Base-by-base conservation (phyloP, 2,797 vertebrate genomes). In the Aselliscus stoliczkanus region DNA sequence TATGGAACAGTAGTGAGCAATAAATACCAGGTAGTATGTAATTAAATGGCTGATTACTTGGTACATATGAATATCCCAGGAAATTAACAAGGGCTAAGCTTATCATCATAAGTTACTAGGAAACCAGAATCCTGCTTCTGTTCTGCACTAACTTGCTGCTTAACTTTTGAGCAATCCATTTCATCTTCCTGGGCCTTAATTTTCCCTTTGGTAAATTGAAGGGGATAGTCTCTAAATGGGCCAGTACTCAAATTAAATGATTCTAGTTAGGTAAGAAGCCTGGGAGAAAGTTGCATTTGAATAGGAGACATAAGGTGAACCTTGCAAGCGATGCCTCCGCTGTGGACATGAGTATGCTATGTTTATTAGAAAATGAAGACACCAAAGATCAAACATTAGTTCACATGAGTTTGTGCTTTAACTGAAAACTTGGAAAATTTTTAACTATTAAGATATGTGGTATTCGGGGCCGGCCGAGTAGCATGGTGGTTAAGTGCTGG, bases 101-200 rank as follows among this genome's bases (percentile, higher is more conserved):
- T 73, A 37, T 54, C 64, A 42, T 82, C 64, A 42, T 82, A 88
- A 88, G 34, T 52, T 79, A 76, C 25, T 44, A 75, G 29, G 42
- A 75, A 93, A 67, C n/a, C 67, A 81, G 64, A 65, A 75, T 75
- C 25, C 76, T 90, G 64, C 54, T 90, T 80, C 65, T 73, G 11
- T 62, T 90, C 44, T 85, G 27, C 7, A 25, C 23, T 39, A 47
- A 73, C 39, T 84, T 54, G 52, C 79, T 92, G 4, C 50, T 50
- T 94, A 64, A 85, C 76, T 81, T 77, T 65, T 54, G 54, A 92
- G 62, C 39, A 70, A 92, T 54, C 47, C 29, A 31, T 92, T 88
- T 86, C 54, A 60, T 86, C 56, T 86, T 95, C 39, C 52, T 95
- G n/a, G 23, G 31, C 31, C 65, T 94, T 93, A 44, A 82, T 93